A percentile compares a stretch with the other conserved stretches of the same genome.
Evolutionary conservation across 1,140 invertebrate species (phyloP).

Genomic region (Lepidurus arcticus): DNA sequence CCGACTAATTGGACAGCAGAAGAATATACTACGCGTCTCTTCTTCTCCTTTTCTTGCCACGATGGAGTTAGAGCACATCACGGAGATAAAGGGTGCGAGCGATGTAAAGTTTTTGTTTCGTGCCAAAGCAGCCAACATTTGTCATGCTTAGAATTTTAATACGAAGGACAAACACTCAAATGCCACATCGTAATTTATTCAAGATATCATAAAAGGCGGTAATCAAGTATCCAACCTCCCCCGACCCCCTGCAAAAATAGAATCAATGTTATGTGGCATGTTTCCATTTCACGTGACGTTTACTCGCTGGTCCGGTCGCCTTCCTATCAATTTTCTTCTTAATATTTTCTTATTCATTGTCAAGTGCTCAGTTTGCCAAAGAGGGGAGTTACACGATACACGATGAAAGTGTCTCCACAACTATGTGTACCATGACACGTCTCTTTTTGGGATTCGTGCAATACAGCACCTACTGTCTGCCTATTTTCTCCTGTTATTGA

Average conservation of each 20-base stretch:
- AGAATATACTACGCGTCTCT: neutral
- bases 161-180: neutral
- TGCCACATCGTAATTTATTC: constrained; percentile 1
- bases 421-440: too few species aligned
- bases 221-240: neutral
- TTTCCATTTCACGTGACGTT: neutral
- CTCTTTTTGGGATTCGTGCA: too few species aligned
- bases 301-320: too few species aligned
- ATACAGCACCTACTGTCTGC: too few species aligned
- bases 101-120: neutral
- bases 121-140: neutral
- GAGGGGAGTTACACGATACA: too few species aligned
- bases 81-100: neutral
- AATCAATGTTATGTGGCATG: neutral
- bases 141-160: neutral
- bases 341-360: too few species aligned
- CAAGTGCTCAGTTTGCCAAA: too few species aligned
- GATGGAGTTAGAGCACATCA: neutral
- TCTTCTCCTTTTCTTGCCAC: neutral
- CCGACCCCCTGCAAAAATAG: neutral
- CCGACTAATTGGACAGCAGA: neutral
- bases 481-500: too few species aligned
- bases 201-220: neutral
- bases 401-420: too few species aligned
- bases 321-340: too few species aligned